Conservation (phyloP, 2,113 vertebrate species). For the Perca flavescens region DNA sequence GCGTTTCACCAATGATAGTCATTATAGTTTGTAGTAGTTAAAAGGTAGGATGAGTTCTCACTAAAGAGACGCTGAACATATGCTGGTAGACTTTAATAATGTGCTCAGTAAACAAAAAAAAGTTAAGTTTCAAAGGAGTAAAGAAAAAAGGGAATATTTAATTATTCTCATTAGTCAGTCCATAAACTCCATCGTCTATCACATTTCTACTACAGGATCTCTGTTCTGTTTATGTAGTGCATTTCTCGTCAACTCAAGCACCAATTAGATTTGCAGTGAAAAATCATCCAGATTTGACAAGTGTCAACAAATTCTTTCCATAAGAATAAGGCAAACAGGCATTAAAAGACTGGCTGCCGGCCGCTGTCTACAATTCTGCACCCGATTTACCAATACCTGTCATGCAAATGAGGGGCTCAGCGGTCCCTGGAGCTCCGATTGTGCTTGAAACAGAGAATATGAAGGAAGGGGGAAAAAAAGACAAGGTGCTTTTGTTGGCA, state of each 20-base stretch:
- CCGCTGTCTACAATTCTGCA: constrained; percentile 32
- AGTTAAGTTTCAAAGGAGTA: constrained; percentile 3
- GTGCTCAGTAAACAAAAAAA: constrained; percentile 29
- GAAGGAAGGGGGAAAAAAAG: constrained; percentile 7
- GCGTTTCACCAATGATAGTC: not conserved
- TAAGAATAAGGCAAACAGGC: constrained; percentile 31
- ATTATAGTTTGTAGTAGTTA: constrained; percentile 8
- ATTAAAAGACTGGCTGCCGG: constrained; percentile 39
- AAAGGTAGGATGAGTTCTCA: constrained; percentile 14
- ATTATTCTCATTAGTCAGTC: constrained; percentile 45
- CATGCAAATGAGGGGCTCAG: constrained; percentile 67
- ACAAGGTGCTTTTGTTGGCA: constrained; percentile 64
- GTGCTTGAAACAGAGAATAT: constrained; percentile 52
- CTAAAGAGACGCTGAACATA: constrained; percentile 18
- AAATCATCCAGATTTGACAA: not conserved
- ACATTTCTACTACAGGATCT: constrained; percentile 17
- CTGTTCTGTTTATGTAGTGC: constrained; percentile 25
- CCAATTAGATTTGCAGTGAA: constrained; percentile 52
- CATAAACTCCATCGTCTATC: constrained; percentile 26
- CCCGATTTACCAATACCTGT: constrained; percentile 68
- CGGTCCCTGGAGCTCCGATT: constrained; percentile 51
- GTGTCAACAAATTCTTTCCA: constrained; percentile 30
- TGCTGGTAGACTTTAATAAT: constrained; percentile 2
- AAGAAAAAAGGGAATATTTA: constrained; percentile 7
- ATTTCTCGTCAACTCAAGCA: constrained; percentile 26